Base-by-base conservation (phyloP, 1,140 invertebrate species). In the Venustaconcha ellipsiformis region DNA sequence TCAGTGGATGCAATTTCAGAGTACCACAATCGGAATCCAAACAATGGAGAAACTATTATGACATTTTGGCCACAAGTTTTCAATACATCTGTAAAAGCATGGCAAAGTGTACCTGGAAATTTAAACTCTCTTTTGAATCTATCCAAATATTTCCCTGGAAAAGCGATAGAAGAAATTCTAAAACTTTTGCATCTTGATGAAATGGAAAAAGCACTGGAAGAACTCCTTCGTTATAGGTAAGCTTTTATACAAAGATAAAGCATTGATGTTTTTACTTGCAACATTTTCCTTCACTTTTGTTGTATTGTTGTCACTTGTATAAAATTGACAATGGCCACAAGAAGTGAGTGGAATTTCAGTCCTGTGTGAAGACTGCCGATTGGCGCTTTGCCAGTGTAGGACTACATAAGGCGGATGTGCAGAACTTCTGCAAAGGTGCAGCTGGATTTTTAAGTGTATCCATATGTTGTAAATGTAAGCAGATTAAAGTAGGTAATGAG, bases 51-150 rank as follows among this genome's bases (percentile, higher is more conserved):
- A 37, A 87, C 86, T 18, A 69, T 82, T 11, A 80, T 83, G 81
- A 83, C 81, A 18, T 88, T 88, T 75, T 88, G 87, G 87, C 81
- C 80, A 0, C 86, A 87, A 75, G 57, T 67, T 14, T 86, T 76
- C 68, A 88, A 88, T 67, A 58, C 72, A 14, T 81, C 85, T 2
- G 66, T 70, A 2, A 58, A 70, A 1, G 63, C 66, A 37, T 88
- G 80, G 77, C 65, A 82, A 57, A 83, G 83, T 70, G 74, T 79
- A 48, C 87, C 87, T 55, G 57, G 63, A 18, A 88, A 88, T 76
- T 71, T 88, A 23, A 62, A 83, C 23, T 58, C 77, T 63, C 62
- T 86, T 11, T 81, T 86, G 17, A 57, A 77, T 14, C 57, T 86
- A 14, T 71, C 80, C 2, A 73, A 86, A 60, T 69, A 75, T 12